Base-by-base conservation (phyloP, 2,113 vertebrate species). In the Chrysemys picta region DNA sequence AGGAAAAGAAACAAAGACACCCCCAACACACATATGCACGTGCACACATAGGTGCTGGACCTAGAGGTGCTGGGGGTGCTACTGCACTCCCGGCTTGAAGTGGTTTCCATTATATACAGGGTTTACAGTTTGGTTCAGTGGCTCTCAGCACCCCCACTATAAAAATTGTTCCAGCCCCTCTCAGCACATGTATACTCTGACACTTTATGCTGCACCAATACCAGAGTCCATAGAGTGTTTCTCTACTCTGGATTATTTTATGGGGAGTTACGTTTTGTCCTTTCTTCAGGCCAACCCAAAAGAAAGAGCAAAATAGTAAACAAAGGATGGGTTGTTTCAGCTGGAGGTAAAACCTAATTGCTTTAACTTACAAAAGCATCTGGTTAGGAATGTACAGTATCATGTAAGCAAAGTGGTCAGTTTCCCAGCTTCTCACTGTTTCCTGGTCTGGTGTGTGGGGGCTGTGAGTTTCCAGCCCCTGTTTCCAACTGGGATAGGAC, bases 201-300 rank as follows among this genome's bases (percentile, higher is more conserved):
- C 35, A 38, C 19, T 38, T 47, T 47, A 25, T 17, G 45, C 0
- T 35, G 59, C 24, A 69, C 24, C 59, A 84, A 78, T 6, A 78
- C 24, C 42, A 8, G 10, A 14, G 10, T 76, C 24, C 42, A 25
- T 8, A 10, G 10, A 45, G 42, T 27, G 24, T 47, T 45, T 27
- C 42, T 47, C 42, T 76, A 76, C 10, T 24, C 19, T 27, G 12
- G 42, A 11, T 5, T 45, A 47, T 13, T 42, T 76, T 76, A 47
- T 45, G 42, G 11, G 25, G 75, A 76, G 9, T n/a, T n/a, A n/a
- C 4, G 17, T 72, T 11, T n/a, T n/a, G 65, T 72, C 8, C 4
- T 72, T 72, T 72, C 65, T 38, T 35, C 80, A 85, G 82, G 85
- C 52, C 80, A 88, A 69, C 85, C n/a, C 17, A 89, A 89, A 89